Evolutionary conservation across 2,797 vertebrate genomes (phyloP), one percentile per base, ranked within the genome.

Genomic region (Lagorchestes hirsutus): DNA sequence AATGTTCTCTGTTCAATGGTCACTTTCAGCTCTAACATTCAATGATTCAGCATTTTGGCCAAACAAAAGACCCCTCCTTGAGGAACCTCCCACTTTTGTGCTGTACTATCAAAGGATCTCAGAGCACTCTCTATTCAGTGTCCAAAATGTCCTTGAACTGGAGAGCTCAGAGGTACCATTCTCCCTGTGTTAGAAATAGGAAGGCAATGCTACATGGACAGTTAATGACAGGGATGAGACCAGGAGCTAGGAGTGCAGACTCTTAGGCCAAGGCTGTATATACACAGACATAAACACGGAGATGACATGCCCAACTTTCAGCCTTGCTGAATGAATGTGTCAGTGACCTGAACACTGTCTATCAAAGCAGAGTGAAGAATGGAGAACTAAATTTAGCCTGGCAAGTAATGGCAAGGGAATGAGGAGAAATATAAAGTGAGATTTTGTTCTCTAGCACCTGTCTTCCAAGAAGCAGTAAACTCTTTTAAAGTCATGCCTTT

Each of bases 361-460:
- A 54, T 90, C 62, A 13, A 50, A 96, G 97, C 3, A 28, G 92
- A 56, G 8, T 82, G 74, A 82, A 82, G 40, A 46, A 82, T 82
- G 40, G 93, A 92, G 96, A 93, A 95, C 97, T 97, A 98, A 98
- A 98, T 97, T 97, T 98, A 98, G 97, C 97, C 90, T 0, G 82
- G 91, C 95, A 95, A 95, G 94, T 87, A 92, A 95, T 97, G 97
- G n/a, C 95, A 96, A 97, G 92, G 93, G 95, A 98, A 97, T 96
- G 94, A 94, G 95, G 96, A 97, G 96, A 95, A 93, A 96, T 97
- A 97, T 97, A 95, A 97, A 97, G 97, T 91, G 4, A 24, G 94
- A 92, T 96, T 97, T 98, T 98, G 96, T 62, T 96, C 95, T 97
- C 97, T 97, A 98, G 97, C 91, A 95, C 96, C 97, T 98, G 96